Percentiles rank a stretch among this genome's conserved stretches.
phyloP scores from a whole-genome alignment of 2,888 invertebrate genomes.

The Dugesia japonica region DNA sequence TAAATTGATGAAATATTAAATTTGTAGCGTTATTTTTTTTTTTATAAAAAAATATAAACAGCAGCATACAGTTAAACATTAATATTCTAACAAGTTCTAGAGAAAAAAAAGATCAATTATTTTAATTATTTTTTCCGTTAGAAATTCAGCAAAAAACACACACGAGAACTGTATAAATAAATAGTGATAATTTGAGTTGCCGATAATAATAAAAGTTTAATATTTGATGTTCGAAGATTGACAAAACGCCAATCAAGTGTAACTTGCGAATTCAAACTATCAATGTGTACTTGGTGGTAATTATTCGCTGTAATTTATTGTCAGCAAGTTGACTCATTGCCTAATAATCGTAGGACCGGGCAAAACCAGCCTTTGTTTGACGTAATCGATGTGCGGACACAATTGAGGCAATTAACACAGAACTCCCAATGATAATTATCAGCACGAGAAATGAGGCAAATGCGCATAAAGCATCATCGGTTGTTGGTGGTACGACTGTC shows the following conservation, averaged over 20 bases:
- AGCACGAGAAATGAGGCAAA: background rate
- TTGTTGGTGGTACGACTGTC: background rate
- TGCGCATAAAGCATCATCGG: conserved; percentile 7
- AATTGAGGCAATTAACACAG: conserved; percentile 14
- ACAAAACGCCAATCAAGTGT: conserved; percentile 20
- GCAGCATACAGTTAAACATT: background rate
- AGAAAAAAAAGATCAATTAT: conserved; percentile 16
- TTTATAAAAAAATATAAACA: background rate
- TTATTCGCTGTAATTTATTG: background rate
- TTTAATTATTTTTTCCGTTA: conserved; percentile 15
- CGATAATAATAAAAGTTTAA: background rate
- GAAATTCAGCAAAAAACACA: background rate
- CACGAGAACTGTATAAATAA: background rate
- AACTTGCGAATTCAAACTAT: background rate
- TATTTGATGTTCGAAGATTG: background rate
- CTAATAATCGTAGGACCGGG: background rate
- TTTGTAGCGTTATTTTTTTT: background rate
- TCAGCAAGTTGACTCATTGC: conserved; percentile 9
- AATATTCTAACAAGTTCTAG: background rate
- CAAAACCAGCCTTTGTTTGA: conserved; percentile 9
- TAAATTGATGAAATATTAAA: background rate
- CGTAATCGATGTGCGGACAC: conserved; percentile 20
- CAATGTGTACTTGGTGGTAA: background rate
- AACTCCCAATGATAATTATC: conserved; percentile 15
- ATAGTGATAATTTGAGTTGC: conserved; percentile 7